Conservation (phyloP, 2,113 vertebrate species). For the Smithornis capensis region DNA sequence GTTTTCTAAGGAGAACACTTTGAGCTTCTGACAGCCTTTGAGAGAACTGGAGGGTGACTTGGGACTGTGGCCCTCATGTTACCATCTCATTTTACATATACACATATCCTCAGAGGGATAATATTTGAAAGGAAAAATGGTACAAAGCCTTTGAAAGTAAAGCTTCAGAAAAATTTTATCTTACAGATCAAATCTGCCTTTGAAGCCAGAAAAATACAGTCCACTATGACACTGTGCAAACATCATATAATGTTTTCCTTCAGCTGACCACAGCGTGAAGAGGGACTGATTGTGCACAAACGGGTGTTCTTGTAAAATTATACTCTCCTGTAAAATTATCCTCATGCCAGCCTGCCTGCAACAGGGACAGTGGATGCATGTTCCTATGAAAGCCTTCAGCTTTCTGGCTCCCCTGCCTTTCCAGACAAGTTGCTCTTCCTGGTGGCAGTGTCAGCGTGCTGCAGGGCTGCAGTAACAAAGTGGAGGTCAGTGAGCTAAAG, state of each 20-base stretch:
- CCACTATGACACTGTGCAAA: background rate
- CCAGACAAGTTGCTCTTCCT: background rate
- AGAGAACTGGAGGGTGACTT: background rate
- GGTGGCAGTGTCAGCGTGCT: background rate
- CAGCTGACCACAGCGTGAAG: background rate
- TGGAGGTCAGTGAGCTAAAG: background rate
- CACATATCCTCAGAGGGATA: background rate
- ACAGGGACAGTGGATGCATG: accelerated
- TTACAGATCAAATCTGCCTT: background rate
- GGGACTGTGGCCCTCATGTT: background rate
- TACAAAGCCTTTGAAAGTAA: background rate
- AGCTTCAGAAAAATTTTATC: background rate
- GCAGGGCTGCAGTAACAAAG: background rate
- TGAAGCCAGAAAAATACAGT: background rate
- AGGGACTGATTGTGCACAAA: background rate
- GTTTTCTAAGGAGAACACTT: background rate
- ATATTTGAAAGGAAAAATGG: background rate
- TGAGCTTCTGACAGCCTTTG: background rate
- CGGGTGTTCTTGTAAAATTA: background rate
- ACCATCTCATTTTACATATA: background rate
- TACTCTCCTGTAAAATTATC: background rate
- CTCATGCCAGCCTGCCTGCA: background rate
- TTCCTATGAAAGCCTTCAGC: background rate
- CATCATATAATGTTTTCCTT: background rate
- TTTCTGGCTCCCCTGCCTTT: background rate